These are phyloP conservation scores for Drosophila eohydei DNA, from an alignment of 2,888 invertebrate genomes.

Conservation along the genomic window DNA sequence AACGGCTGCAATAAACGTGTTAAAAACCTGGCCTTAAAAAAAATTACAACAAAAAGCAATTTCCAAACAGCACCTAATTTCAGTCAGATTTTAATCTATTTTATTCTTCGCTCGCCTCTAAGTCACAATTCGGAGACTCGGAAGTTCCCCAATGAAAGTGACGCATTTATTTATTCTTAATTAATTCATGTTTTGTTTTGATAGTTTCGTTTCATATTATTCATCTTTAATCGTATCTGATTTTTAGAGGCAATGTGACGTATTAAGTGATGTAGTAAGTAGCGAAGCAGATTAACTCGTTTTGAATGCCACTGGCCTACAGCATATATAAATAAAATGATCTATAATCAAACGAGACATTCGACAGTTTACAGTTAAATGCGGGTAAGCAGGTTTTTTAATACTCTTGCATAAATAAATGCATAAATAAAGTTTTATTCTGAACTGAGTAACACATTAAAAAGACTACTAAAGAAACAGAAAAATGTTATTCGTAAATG, in stretches of 20 bases:
- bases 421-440: too few species aligned
- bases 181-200: too few species aligned
- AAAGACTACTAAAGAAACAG: too few species aligned
- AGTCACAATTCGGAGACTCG: constrained; percentile 54
- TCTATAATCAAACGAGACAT: constrained; percentile 22
- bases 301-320: constrained; percentile 1
- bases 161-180: constrained; percentile 38
- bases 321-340: too few species aligned
- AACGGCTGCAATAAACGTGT: background rate
- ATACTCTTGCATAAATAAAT: background rate
- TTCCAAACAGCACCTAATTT: background rate
- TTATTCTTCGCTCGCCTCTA: background rate
- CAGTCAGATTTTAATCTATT: background rate
- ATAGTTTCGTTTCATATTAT: background rate
- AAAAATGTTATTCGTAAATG: background rate
- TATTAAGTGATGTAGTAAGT: constrained; percentile 1
- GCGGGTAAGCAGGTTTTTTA: constrained; percentile 3
- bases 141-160: constrained; percentile 60
- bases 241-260: constrained; percentile 34
- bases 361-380: constrained; percentile 45
- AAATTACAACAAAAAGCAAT: background rate
- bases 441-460: background rate
- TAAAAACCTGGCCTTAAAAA: background rate
- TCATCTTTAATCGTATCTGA: background rate
- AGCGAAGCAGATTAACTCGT: constrained; percentile 18